These are phyloP conservation scores for Parasteatoda lunata DNA, from an alignment of 2,888 invertebrate species.

Conservation along the genomic window DNA sequence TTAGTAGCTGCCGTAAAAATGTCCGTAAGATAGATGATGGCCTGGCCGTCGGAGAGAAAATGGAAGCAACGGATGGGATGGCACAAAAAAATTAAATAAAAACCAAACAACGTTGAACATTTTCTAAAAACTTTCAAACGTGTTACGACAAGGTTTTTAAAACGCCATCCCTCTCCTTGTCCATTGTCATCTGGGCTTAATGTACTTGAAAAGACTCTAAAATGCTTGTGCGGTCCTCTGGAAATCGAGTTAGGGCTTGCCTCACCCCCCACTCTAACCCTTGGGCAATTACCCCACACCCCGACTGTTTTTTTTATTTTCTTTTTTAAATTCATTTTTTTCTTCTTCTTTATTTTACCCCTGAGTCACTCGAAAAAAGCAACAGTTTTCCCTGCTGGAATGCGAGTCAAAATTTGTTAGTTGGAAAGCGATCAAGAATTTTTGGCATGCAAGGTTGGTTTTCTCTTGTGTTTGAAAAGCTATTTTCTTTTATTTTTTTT, in stretches of 20 bases:
- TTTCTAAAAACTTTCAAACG: conserved; percentile 51
- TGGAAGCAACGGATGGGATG: background rate
- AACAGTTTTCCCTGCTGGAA: conserved; percentile 55
- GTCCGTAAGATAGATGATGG: conserved; percentile 65
- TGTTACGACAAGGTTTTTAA: conserved; percentile 65
- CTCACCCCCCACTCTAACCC: conserved; percentile 13
- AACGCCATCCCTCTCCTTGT: conserved; percentile 55
- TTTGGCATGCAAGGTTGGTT: conserved; percentile 57
- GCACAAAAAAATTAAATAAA: conserved; percentile 19
- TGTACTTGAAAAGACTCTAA: conserved; percentile 65
- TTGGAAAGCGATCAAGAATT: conserved; percentile 62
- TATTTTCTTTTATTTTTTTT: background rate
- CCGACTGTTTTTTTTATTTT: conserved; percentile 4
- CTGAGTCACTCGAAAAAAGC: conserved; percentile 33
- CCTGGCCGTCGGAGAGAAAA: conserved; percentile 40
- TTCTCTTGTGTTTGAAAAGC: background rate
- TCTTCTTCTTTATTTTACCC: background rate
- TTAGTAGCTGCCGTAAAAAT: conserved; percentile 36
- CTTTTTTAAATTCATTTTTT: background rate
- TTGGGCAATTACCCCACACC: conserved; percentile 40
- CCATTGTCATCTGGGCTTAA: conserved; percentile 66
- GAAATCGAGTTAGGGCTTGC: conserved; percentile 58
- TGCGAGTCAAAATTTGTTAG: conserved; percentile 66
- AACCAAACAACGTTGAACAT: conserved; percentile 46
- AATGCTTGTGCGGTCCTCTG: conserved; percentile 66